A percentile compares a stretch with the other conserved stretches of the same genome.
phyloP scores from a whole-genome alignment of 1,140 invertebrate species.

The Paralvinella palmiformis region DNA sequence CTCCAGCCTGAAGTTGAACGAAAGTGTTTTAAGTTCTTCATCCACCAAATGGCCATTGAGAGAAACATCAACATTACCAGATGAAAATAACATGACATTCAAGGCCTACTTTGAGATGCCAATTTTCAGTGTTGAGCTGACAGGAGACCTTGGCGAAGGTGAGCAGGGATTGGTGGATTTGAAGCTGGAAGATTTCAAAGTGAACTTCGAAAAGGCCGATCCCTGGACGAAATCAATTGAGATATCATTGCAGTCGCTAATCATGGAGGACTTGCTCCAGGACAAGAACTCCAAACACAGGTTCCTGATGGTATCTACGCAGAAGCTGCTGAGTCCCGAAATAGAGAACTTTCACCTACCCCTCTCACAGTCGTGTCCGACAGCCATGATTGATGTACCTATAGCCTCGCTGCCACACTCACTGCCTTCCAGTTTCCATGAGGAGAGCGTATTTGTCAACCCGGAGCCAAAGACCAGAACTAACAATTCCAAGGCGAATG shows the following conservation, averaged over 20 bases:
- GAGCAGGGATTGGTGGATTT: constrained; percentile 61
- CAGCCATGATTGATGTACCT: constrained; percentile 50
- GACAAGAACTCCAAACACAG: constrained; percentile 69
- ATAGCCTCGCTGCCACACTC: constrained; percentile 41
- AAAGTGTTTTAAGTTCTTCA: no score
- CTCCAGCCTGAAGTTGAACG: no score
- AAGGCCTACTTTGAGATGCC: constrained; percentile 44
- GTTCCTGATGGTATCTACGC: constrained; percentile 63
- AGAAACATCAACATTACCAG: not conserved
- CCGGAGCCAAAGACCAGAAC: not conserved
- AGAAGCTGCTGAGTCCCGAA: not conserved
- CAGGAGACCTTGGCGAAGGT: constrained; percentile 44
- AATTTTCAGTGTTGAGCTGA: constrained; percentile 45
- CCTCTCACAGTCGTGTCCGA: constrained; percentile 78
- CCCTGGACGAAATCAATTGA: constrained; percentile 62
- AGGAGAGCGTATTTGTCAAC: constrained; percentile 51
- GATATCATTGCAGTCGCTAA: constrained; percentile 71
- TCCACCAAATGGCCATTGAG: no score
- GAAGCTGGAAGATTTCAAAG: constrained; percentile 72
- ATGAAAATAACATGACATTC: constrained; percentile 5
- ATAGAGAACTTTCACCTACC: not conserved
- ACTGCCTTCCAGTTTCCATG: constrained; percentile 42
- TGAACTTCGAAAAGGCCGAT: constrained; percentile 65
- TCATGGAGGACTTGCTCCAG: constrained; percentile 81
- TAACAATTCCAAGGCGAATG: no score